Evolutionary conservation across 2,797 vertebrate species (phyloP), one percentile per base, ranked within the genome.

Genomic region (Leptatherina wallacei): DNA sequence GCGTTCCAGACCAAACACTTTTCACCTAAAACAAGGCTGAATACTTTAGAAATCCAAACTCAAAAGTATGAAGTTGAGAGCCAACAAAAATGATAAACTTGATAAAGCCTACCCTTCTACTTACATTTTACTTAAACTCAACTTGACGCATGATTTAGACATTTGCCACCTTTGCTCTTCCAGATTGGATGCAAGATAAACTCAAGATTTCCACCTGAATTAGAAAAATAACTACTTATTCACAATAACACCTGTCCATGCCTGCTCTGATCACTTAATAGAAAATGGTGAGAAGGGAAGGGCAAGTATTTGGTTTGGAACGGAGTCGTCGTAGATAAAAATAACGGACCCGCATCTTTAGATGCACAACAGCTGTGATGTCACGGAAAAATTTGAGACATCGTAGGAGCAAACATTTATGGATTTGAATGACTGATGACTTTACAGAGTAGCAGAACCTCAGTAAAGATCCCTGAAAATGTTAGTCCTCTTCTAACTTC

Each of bases 1-100:
- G 73, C 13, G 72, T 81, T 83, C 88, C 89, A 89, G 71, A 89
- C 80, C 81, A 83, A 92, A 89, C 67, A 80, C 78, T 49, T 57
- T 62, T 62, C 3, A 32, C 52, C 64, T n/a, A 3, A 44, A 61
- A 76, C 57, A 47, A 62, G 65, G 49, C 18, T n/a, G 66, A 27
- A 54, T 58, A 54, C 22, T 60, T 35, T 11, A 35, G 10, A 12
- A 73, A 73, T 67, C 49, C 61, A 73, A 78, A 73, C 40, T 56
- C 40, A 81, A 71, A 61, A 49, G 42, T 56, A 73, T 63, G 64
- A 73, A 58, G 52, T 63, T 2, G 40, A 51, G 42, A 73, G 65
- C 29, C 51, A 30, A 75, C 69, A 12, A 33, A 73, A 35, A 29
- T 33, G 44, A 47, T 47, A 59, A 22, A 55, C 12, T 14, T 13